Evolutionary conservation across 2,797 vertebrate species (phyloP), one percentile per base, ranked within the genome.

Genomic region (Acrossocheilus wenchowensis): DNA sequence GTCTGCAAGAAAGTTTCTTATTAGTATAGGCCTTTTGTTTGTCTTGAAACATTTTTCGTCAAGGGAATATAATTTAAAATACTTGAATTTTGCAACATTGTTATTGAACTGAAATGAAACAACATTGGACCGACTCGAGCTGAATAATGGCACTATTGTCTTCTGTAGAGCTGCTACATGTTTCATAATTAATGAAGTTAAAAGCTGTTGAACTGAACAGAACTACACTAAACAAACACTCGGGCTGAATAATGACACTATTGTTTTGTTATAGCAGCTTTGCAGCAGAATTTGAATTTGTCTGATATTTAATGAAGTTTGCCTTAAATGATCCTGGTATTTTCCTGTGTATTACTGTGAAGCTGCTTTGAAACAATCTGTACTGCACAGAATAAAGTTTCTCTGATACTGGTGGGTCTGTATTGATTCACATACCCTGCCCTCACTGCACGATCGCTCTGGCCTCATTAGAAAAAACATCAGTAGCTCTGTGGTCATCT

Each of bases 381-480:
- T 34, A 6, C 6, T 34, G 60, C 5, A 26, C n/a, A 14, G 26
- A 6, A 66, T 34, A 34, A 66, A 66, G 14, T 68, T 68, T 57
- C 1, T 64, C 30, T 10, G 12, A 39, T 79, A 12, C n/a, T 6
- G 3, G 26, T 45, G 19, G 26, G 2, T 50, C 26, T 36, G 43
- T 74, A 81, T 3, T 86, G 43, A 81, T 48, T 72, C 39, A 21
- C 26, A 23, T 82, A 3, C 15, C 10, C 8, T 68, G 23, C 23
- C 41, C 34, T 45, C 26, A 26, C n/a, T 14, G 39, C 15, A 34
- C 14, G 12, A 36, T 12, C 8, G 19, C 11, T 52, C 4, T 75
- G 78, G 41, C 50, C 57, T 39, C 11, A 30, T 26, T 86, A 26
- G 14, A 86, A 45, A 45, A 82, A 14, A 36, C n/a, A 75, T 74